Base-by-base conservation (phyloP, 2,888 invertebrate species). In the Melitaea athalia region DNA sequence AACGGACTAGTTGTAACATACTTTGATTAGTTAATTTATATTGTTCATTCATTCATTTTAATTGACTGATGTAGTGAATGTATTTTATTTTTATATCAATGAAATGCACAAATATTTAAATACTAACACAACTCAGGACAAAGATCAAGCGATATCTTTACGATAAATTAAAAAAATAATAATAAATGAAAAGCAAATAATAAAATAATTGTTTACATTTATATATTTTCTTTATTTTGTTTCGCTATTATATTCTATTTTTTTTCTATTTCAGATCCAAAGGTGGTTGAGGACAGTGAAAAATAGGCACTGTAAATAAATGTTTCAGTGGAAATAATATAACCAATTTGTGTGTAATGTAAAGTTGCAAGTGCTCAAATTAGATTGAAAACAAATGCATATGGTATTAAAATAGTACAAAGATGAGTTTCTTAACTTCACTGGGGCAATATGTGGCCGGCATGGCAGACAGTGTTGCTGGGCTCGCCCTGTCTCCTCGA, bases 381-480 rank as follows among this genome's bases (percentile, higher is more conserved):
- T 43, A 65, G 24, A 31, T 50, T 55, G 45, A 24, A 33, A 31
- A 47, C 59, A 42, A 59, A 53, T 67, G 63, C 49, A 24, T 77
- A 76, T 69, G 77, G 78, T 76, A 67, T 75, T 80, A 74, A 75
- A 69, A 74, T 70, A 72, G 31, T 38, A 72, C 66, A 75, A 79
- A 73, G 70, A 97, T 97, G 97, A 97, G 97, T 94, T 97, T 97
- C 93, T 95, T 97, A 86, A 95, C 96, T 85, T 96, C 97, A 52
- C 90, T 97, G 79, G 96, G 97, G 81, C 97, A 97, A 88, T 96
- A 96, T 86, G 97, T 97, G 85, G 96, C 95, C 81, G 97, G 96
- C 80, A 95, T 97, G 84, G 96, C 95, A 81, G 97, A 96, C 89
- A 96, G 97, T 84, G 97, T 97, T 76, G 96, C 97, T 60, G 96